Evolutionary conservation across 2,113 vertebrate species (phyloP), one percentile per base, ranked within the genome.

Genomic region (Erythrocebus patas): DNA sequence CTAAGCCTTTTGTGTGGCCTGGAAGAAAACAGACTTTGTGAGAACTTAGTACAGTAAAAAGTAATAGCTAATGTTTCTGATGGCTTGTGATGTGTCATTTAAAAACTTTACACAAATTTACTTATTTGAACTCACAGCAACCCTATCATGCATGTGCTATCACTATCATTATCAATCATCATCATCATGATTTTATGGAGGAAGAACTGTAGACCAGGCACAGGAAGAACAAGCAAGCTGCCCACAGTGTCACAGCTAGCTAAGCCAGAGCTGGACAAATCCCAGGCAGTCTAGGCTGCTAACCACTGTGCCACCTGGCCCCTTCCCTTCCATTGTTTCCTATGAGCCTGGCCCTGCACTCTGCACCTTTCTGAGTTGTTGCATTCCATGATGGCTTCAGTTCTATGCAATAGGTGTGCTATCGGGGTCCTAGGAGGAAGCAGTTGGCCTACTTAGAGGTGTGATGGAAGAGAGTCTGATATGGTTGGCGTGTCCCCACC

Each of bases 241-340:
- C 27, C 64, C 10, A 2, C 3, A 32, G 20, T 18, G 20, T 7
- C 55, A 43, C 8, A 14, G 52, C 27, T 5, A 6, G 30, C 1
- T n/a, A 38, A 40, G 18, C 0, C 3, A 52, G 38, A 22, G 25
- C 17, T 38, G 38, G 86, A 45, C 13, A 17, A 72, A 6, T 25
- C 25, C 75, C 18, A 11, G 40, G 57, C 17, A 14, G 10, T 23
- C 27, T 6, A 35, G 40, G 2, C 2, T 3, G 57, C 50, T 72
- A 27, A 35, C 30, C 80, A 64, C 66, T 1, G 23, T 14, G 7
- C 17, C 23, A 13, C 86, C 23, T 2, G 1, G 27, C 40, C 38
- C 66, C 30, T 0, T 0, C 1, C 30, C 14, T 45, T 17, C 64
- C 11, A 6, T 17, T 0, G 25, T 23, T 27, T 6, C 17, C 38